phyloP scores from a whole-genome alignment of 2,888 invertebrate species.

The Nomada ferruginata region DNA sequence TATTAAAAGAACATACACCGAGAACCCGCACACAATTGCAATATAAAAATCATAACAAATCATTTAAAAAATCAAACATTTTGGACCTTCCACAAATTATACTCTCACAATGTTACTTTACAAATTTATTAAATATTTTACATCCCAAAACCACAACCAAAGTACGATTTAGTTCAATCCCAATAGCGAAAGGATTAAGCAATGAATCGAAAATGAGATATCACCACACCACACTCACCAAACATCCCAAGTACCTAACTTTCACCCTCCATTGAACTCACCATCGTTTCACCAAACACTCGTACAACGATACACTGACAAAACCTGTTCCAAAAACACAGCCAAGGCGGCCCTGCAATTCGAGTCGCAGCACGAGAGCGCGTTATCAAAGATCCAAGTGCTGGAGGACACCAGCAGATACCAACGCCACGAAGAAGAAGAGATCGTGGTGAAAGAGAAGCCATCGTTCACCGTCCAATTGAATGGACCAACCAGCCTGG shows the following conservation, averaged over 20 bases:
- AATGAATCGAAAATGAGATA: background rate
- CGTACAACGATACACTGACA: slow-evolving; percentile 57
- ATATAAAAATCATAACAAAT: too few species aligned
- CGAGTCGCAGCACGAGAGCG: slow-evolving; percentile 95
- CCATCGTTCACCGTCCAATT: slow-evolving; percentile 94
- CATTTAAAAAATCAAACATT: too few species aligned
- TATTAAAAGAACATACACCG: background rate
- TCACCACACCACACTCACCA: background rate
- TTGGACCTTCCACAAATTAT: background rate
- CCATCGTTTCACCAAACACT: slow-evolving; percentile 19
- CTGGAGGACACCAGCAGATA: slow-evolving; percentile 93
- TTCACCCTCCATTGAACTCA: slow-evolving; percentile 10
- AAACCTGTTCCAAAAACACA: slow-evolving; percentile 81
- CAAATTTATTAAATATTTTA: background rate
- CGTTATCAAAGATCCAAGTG: slow-evolving; percentile 93
- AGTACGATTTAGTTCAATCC: background rate
- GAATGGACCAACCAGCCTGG: slow-evolving; percentile 93
- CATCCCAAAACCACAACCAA: background rate
- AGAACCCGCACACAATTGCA: too few species aligned
- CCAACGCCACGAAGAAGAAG: slow-evolving; percentile 92
- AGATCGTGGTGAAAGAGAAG: slow-evolving; percentile 91
- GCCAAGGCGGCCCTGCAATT: slow-evolving; percentile 94
- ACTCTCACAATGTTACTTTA: background rate
- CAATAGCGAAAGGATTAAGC: slow-evolving; percentile 10
- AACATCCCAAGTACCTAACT: background rate